Evolutionary conservation across 2,888 invertebrate species (phyloP).

Genomic region (Onthophagus sagittarius): DNA sequence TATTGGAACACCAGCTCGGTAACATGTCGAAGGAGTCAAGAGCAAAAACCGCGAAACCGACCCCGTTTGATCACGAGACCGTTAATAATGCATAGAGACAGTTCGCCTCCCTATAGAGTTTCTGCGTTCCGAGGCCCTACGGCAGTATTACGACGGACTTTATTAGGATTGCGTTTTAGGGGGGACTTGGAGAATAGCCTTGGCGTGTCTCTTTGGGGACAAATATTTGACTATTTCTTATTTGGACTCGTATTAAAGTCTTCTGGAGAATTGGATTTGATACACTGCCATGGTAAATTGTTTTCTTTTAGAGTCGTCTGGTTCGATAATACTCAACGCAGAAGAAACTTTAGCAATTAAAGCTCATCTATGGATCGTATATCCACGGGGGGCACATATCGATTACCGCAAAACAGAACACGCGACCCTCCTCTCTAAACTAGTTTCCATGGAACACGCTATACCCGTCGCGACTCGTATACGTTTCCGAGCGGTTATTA

Average conservation of each 20-base stretch:
- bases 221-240: neutral
- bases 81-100: constrained; percentile 29
- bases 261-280: neutral
- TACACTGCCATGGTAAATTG: neutral
- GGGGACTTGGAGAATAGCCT: neutral
- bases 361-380: neutral
- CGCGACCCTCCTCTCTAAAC: constrained; percentile 1
- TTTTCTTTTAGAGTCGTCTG: neutral
- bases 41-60: constrained; percentile 24
- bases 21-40: constrained; percentile 13
- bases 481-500: constrained; percentile 9
- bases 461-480: neutral
- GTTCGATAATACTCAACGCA: neutral
- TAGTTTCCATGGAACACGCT: constrained; percentile 3
- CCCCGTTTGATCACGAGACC: constrained; percentile 29
- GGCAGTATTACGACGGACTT: neutral
- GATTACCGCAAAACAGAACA: neutral
- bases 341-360: neutral
- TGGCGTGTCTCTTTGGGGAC: neutral
- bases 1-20: constrained; percentile 1
- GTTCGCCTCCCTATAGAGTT: constrained; percentile 12
- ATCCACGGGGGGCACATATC: neutral
- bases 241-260: neutral
- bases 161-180: constrained; percentile 2
- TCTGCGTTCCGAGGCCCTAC: constrained; percentile 1